Base-by-base conservation (phyloP, 2,888 invertebrate genomes). In the Lacanobia wlatinum region DNA sequence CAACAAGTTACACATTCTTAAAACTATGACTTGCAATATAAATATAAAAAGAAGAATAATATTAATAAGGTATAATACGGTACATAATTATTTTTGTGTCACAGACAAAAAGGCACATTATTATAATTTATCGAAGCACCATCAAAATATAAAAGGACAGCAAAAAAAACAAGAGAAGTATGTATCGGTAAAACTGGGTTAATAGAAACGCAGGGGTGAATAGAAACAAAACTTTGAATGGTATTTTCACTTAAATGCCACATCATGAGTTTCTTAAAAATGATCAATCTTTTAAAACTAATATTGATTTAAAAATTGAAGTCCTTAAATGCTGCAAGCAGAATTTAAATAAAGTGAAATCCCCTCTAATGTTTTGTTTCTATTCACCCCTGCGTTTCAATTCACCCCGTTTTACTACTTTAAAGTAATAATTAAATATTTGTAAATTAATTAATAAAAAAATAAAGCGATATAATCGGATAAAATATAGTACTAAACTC, bases 1-100 rank as follows among this genome's bases (percentile, higher is more conserved):
- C 21, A 73, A 21, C 10, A 50, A 59, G 40, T 50, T 28, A 50
- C 23, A 53, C 40, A 52, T 46, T 63, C 40, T 63, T 66, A 78
- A 46, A 58, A 62, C 18, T 48, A 65, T 52, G 55, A 62, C 61
- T 66, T 66, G 8, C 40, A 58, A 40, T 50, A 43, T 46, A 52
- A 64, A 48, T 12, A 12, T 61, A 63, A n/a, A 8, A 21, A 10
- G 0, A 28, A 21, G 0, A 21, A 34, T 6, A 58, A 40, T 23
- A 2, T 23, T 55, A n/a, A n/a, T n/a, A n/a, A n/a, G 10, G 9
- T 40, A 66, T 28, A 1, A 38, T 52, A n/a, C 2, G 14, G 21
- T 59, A 67, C 43, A 14, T 48, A 18, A 65, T 14, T 0, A 28
- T 16, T 28, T 59, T 59, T 76, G 48, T 55, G 34, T 38, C 12